Percentiles rank a stretch among this genome's conserved stretches.
Evolutionary conservation across 2,797 vertebrate species (phyloP).

Genomic region (Lacerta bilineata): DNA sequence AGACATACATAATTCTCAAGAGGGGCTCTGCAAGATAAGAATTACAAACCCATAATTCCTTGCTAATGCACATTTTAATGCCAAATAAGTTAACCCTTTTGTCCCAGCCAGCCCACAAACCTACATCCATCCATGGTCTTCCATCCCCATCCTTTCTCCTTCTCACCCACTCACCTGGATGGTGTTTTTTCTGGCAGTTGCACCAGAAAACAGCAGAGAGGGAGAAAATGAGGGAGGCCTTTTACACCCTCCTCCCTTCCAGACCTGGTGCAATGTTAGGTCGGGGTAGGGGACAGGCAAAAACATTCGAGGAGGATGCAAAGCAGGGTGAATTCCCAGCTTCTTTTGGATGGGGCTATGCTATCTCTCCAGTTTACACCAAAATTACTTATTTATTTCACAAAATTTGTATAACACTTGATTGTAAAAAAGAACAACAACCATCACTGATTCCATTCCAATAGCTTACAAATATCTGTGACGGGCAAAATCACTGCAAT

Average conservation of each 20-base stretch:
- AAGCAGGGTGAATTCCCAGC: neutral
- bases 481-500: no score
- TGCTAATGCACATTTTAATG: neutral
- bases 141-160: neutral
- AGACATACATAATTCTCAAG: neutral
- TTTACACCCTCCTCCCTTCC: neutral
- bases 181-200: no score
- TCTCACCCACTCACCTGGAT: neutral
- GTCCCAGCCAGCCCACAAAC: neutral
- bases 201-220: neutral
- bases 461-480: no score
- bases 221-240: neutral
- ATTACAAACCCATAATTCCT: neutral
- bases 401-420: no score
- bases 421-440: no score
- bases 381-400: no score
- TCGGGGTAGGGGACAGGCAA: neutral
- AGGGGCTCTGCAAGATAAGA: neutral
- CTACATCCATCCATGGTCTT: neutral
- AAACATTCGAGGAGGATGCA: no score
- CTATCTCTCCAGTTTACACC: neutral
- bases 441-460: no score
- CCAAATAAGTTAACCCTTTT: neutral
- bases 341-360: neutral
- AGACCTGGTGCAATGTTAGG: neutral